Percentiles rank a stretch among this genome's conserved stretches.
Conservation (phyloP, 2,797 vertebrate species). For the Lerista edwardsae region DNA sequence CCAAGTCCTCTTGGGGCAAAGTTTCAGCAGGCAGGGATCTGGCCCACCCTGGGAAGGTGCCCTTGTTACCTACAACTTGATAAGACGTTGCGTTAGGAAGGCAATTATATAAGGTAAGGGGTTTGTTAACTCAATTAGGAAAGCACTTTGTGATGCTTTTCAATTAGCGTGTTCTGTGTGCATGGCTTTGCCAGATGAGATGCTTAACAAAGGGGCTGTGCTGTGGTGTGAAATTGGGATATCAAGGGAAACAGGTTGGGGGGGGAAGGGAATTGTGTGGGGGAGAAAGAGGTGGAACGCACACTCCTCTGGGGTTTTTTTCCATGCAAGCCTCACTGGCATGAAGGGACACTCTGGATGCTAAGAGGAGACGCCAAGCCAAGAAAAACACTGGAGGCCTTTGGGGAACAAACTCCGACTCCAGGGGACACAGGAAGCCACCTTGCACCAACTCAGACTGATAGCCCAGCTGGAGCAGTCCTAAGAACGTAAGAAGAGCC, state of each 20-base stretch:
- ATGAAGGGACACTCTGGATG: background rate
- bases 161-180: constrained; percentile 20
- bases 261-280: background rate
- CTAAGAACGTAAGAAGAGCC: too few species aligned
- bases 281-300: background rate
- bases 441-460: too few species aligned
- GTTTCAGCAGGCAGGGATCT: background rate
- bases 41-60: background rate
- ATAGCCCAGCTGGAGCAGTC: too few species aligned
- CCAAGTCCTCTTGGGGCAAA: background rate
- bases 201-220: background rate
- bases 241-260: background rate
- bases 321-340: background rate
- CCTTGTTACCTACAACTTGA: background rate
- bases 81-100: constrained; percentile 18
- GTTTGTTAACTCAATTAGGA: constrained; percentile 47
- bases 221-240: background rate
- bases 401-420: rapidly evolving
- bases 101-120: constrained; percentile 45
- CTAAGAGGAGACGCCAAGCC: too few species aligned
- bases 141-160: constrained; percentile 42
- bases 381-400: background rate
- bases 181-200: background rate
- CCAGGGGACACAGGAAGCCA: too few species aligned
- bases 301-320: background rate